Evolutionary conservation across 2,113 vertebrate species (phyloP).

Genomic region (Psilopsiagon aymara): DNA sequence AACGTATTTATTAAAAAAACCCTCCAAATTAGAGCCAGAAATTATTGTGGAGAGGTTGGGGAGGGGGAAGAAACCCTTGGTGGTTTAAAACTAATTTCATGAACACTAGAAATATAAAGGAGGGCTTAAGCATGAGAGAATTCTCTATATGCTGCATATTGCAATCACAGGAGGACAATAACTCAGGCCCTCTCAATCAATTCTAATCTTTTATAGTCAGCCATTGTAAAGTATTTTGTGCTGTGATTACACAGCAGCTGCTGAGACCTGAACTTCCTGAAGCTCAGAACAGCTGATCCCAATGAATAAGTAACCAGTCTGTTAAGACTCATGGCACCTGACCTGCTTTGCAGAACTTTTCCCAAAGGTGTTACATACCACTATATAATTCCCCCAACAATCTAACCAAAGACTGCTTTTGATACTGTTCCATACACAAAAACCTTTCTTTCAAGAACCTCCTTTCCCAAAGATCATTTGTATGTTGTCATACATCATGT

Average conservation of each 20-base stretch:
- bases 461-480: conserved; percentile 50
- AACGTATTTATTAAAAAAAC: background rate
- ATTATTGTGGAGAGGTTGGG: background rate
- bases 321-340: conserved; percentile 33
- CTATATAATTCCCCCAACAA: conserved; percentile 24
- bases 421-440: background rate
- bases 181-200: conserved; percentile 53
- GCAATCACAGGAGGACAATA: conserved; percentile 55
- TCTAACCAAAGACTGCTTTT: background rate
- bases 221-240: conserved; percentile 26
- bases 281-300: conserved; percentile 57
- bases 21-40: conserved; percentile 47
- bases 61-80: background rate
- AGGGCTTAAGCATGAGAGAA: conserved; percentile 34
- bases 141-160: conserved; percentile 10
- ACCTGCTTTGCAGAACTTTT: conserved; percentile 52
- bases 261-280: conserved; percentile 54
- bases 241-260: conserved; percentile 63
- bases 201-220: conserved; percentile 44
- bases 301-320: conserved; percentile 49
- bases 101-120: conserved; percentile 29
- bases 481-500: conserved; percentile 34
- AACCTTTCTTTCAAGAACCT: conserved; percentile 14
- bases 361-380: conserved; percentile 35
- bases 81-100: conserved; percentile 53